Conservation (phyloP, 2,888 invertebrate genomes). For the Caenorhabditis sulstoni region DNA sequence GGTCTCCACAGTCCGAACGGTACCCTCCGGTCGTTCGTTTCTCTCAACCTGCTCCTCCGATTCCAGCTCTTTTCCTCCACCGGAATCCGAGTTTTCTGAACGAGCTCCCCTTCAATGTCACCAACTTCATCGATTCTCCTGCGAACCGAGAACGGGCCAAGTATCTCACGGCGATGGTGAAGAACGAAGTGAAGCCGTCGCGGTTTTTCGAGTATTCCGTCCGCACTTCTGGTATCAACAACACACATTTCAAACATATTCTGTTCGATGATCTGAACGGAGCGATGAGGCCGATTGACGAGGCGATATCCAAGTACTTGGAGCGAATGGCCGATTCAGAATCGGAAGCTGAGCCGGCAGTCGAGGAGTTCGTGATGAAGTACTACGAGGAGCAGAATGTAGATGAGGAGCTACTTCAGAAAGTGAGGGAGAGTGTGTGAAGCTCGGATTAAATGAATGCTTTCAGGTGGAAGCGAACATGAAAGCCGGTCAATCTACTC, state of each 20-base stretch:
- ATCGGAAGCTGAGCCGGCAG: not conserved
- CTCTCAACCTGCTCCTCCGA: not conserved
- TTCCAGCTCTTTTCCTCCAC: slow-evolving; percentile 63
- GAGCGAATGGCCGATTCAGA: slow-evolving; percentile 26
- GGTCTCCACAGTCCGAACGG: slow-evolving; percentile 43
- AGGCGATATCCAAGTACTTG: slow-evolving; percentile 9
- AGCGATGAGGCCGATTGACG: slow-evolving; percentile 41
- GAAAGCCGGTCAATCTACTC: slow-evolving; percentile 13
- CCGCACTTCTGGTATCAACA: slow-evolving; percentile 66
- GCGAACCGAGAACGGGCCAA: slow-evolving; percentile 55
- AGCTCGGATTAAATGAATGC: no score
- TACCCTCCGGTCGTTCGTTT: slow-evolving; percentile 3
- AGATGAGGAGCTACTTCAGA: slow-evolving; percentile 13
- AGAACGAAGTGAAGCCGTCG: slow-evolving; percentile 35
- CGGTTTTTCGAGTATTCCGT: slow-evolving; percentile 54
- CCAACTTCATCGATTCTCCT: slow-evolving; percentile 63
- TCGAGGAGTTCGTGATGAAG: slow-evolving; percentile 15
- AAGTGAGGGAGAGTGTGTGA: not conserved
- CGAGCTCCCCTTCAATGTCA: slow-evolving; percentile 67
- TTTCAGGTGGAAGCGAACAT: slow-evolving; percentile 26
- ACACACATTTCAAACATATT: slow-evolving; percentile 63
- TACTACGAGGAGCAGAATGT: slow-evolving; percentile 17
- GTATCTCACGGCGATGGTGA: slow-evolving; percentile 57
- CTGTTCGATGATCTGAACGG: slow-evolving; percentile 47
- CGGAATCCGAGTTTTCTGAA: slow-evolving; percentile 61